Percentiles rank a stretch among this genome's conserved stretches.
These are phyloP conservation scores for Nemoura dubitans DNA, from an alignment of 2,888 invertebrate species.

Conservation along the genomic window DNA sequence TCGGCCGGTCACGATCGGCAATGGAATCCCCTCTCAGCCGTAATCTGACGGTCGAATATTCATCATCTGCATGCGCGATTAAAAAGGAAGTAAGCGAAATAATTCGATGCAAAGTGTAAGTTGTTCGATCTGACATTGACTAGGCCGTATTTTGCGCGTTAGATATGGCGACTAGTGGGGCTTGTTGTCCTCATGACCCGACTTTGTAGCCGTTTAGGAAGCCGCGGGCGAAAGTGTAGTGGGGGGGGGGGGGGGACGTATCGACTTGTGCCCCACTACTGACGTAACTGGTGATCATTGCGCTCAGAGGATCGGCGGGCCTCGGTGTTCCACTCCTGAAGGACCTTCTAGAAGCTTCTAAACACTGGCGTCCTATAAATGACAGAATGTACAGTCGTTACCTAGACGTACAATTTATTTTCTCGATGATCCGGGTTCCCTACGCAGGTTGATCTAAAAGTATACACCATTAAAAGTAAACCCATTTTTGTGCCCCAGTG, in stretches of 20 bases:
- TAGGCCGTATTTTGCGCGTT: neutral
- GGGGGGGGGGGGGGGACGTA: neutral
- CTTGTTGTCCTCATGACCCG: slow-evolving; percentile 2
- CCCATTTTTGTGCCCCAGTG: too few species aligned
- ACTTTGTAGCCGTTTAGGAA: neutral
- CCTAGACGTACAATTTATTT: too few species aligned
- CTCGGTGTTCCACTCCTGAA: too few species aligned
- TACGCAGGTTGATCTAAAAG: too few species aligned
- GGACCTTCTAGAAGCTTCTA: too few species aligned
- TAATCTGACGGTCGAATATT: slow-evolving; percentile 14
- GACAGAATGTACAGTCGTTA: too few species aligned
- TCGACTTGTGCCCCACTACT: neutral
- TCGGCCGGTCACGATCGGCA: slow-evolving; percentile 32
- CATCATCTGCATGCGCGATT: neutral
- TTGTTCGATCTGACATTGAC: neutral
- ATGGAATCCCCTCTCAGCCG: slow-evolving; percentile 19
- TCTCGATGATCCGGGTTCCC: too few species aligned
- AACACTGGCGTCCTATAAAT: too few species aligned
- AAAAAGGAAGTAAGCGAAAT: neutral
- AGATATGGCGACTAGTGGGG: neutral
- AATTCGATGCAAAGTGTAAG: slow-evolving; percentile 1
- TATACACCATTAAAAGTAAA: too few species aligned
- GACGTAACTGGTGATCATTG: neutral
- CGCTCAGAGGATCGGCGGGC: too few species aligned
- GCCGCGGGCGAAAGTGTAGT: neutral